Percentiles rank a stretch among this genome's conserved stretches.
Evolutionary conservation across 1,140 invertebrate genomes (phyloP).

Genomic region (Homarus americanus): DNA sequence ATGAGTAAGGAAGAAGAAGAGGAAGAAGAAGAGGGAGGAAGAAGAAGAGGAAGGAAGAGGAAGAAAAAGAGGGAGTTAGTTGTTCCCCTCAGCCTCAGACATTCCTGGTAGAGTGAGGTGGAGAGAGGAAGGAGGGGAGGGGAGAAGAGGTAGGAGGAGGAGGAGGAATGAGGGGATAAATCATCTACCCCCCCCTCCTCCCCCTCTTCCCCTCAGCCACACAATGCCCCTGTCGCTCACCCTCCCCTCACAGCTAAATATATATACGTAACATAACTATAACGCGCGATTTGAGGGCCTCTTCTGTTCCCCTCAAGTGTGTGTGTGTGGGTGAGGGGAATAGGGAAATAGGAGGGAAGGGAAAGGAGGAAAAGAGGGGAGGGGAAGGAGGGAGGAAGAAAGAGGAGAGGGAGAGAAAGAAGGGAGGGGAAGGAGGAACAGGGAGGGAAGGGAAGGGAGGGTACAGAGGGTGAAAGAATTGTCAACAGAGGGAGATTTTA

Average conservation of each 20-base stretch:
- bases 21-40: too few relatives aligned
- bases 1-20: too few relatives aligned
- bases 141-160: neutral
- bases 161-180: neutral
- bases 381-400: neutral
- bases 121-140: neutral
- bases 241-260: slow-evolving; percentile 26
- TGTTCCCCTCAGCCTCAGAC: too few relatives aligned
- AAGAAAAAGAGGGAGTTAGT: too few relatives aligned
- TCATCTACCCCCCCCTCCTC: slow-evolving; percentile 4
- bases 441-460: neutral
- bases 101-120: neutral
- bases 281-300: slow-evolving; percentile 16
- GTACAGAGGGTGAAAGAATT: too few relatives aligned
- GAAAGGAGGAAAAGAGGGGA: neutral
- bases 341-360: neutral
- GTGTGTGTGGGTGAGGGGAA: neutral
- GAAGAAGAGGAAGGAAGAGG: too few relatives aligned
- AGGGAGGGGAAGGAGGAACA: neutral
- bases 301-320: neutral
- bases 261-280: slow-evolving; percentile 27
- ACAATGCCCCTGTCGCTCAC: neutral
- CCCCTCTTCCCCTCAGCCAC: neutral
- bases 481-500: too few relatives aligned
- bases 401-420: neutral